phyloP scores from a whole-genome alignment of 2,113 vertebrate species.

The Tonatia bakeri region DNA sequence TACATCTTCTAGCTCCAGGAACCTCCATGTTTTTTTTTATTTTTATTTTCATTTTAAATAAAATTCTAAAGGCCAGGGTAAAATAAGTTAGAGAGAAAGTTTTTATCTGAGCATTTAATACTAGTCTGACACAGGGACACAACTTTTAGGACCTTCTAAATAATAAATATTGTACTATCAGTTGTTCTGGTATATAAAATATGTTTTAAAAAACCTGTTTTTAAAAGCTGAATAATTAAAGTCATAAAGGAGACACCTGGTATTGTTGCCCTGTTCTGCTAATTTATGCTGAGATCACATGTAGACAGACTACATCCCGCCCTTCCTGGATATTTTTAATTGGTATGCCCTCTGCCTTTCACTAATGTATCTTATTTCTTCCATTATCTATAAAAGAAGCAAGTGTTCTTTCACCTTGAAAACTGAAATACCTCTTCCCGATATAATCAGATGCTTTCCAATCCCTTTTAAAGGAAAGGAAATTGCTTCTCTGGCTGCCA shows the following conservation, averaged over 20 bases:
- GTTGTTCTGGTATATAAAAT: slow-evolving; percentile 71
- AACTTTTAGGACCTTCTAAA: slow-evolving; percentile 72
- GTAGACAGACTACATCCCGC: slow-evolving; percentile 63
- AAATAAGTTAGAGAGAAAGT: slow-evolving; percentile 57
- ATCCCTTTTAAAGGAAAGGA: slow-evolving; percentile 76
- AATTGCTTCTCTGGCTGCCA: slow-evolving; percentile 85
- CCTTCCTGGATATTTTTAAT: slow-evolving; percentile 77
- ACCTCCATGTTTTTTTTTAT: not conserved
- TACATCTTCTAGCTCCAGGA: not conserved
- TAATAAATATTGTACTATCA: slow-evolving; percentile 66
- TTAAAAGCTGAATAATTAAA: slow-evolving; percentile 74
- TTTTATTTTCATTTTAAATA: not conserved
- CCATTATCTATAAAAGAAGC: slow-evolving; percentile 81
- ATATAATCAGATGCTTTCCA: slow-evolving; percentile 79
- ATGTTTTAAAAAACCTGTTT: slow-evolving; percentile 54
- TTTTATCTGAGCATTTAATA: slow-evolving; percentile 63
- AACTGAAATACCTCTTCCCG: slow-evolving; percentile 80
- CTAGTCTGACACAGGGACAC: slow-evolving; percentile 40
- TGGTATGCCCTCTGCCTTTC: slow-evolving; percentile 76
- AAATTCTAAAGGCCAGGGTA: not conserved
- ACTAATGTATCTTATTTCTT: slow-evolving; percentile 83
- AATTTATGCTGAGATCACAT: slow-evolving; percentile 79
- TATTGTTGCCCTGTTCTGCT: slow-evolving; percentile 68
- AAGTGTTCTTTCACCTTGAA: slow-evolving; percentile 82
- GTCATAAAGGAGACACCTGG: slow-evolving; percentile 67